Evolutionary conservation across 2,888 invertebrate genomes (phyloP), one percentile per base, ranked within the genome.

Genomic region (Tetragnatha montana): DNA sequence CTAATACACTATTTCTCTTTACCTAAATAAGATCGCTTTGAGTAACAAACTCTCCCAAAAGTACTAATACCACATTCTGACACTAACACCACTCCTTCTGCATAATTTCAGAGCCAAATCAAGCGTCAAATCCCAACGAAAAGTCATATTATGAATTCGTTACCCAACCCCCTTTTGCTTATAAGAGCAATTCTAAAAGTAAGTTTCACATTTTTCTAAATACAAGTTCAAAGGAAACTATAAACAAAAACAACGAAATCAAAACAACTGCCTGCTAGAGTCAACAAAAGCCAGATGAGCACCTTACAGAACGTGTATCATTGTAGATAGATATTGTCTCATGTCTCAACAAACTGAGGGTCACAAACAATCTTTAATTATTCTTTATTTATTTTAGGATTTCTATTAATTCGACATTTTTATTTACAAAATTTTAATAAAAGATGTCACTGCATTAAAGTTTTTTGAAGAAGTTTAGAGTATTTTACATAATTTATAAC

Each of bases 141-240:
- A 17, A 68, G 22, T 14, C 17, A 8, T 80, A 69, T 10, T 80
- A 80, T n/a, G 35, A 17, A 35, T 47, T 35, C 47, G n/a, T 35
- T 8, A 14, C 35, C 22, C 80, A 80, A 80, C 69, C 35, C 35
- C 12, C 14, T 7, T 35, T 68, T n/a, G 12, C 14, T n/a, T 69
- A 69, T n/a, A 69, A 69, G 69, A 76, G 76, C 76, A 76, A 50
- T 50, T 50, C n/a, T 50, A 69, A n/a, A 68, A 80, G 80, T 80
- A 80, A 80, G 80, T 80, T 68, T 19, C 35, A 51, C 1, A 21
- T 21, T 71, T 8, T 74, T 14, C 35, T 8, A 0, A 47, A 74
- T n/a, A 35, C 35, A 71, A 71, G 74, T 74, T 68, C 68, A 17
- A 68, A 68, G 14, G n/a, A n/a, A 68, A 68, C n/a, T 19, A n/a